phyloP scores from a whole-genome alignment of 2,797 vertebrate genomes.

The Cyprinodon diabolis region DNA sequence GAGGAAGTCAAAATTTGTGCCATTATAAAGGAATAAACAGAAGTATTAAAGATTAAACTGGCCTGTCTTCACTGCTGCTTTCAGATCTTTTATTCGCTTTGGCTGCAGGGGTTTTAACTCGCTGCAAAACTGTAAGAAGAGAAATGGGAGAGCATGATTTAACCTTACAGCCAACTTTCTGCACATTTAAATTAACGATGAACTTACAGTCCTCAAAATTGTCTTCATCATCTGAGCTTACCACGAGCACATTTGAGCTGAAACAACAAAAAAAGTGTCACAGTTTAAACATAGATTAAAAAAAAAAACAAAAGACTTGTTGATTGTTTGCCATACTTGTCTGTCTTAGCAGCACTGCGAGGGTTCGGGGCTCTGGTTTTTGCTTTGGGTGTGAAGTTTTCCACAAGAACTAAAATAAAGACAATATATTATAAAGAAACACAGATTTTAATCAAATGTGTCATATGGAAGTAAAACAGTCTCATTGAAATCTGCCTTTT shows the following conservation, averaged over 20 bases:
- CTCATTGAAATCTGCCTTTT: too few species aligned
- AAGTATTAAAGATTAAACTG: conserved; percentile 29
- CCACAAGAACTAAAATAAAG: conserved; percentile 60
- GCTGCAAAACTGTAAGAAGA: conserved; percentile 66
- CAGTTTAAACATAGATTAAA: not conserved
- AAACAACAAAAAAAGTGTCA: conserved; percentile 6
- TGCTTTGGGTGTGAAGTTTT: conserved; percentile 57
- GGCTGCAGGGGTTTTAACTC: conserved; percentile 73
- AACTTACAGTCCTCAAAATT: conserved; percentile 81
- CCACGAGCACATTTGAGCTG: conserved; percentile 51
- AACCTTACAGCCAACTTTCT: not conserved
- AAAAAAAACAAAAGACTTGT: not conserved
- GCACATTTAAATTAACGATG: not conserved
- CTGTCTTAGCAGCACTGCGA: conserved; percentile 44
- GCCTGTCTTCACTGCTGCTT: conserved; percentile 70
- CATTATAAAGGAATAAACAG: not conserved
- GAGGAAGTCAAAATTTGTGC: not conserved
- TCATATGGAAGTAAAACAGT: too few species aligned
- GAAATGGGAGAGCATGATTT: not conserved
- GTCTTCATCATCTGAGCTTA: conserved; percentile 79
- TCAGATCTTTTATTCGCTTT: conserved; percentile 50
- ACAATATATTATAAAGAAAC: not conserved
- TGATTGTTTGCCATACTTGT: conserved; percentile 37
- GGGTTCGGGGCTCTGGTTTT: conserved; percentile 42
- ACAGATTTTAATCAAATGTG: not conserved